Percentiles rank a stretch among this genome's conserved stretches.
These are phyloP conservation scores for Tetramorium alpestre DNA, from an alignment of 1,140 invertebrate genomes.

Conservation along the genomic window DNA sequence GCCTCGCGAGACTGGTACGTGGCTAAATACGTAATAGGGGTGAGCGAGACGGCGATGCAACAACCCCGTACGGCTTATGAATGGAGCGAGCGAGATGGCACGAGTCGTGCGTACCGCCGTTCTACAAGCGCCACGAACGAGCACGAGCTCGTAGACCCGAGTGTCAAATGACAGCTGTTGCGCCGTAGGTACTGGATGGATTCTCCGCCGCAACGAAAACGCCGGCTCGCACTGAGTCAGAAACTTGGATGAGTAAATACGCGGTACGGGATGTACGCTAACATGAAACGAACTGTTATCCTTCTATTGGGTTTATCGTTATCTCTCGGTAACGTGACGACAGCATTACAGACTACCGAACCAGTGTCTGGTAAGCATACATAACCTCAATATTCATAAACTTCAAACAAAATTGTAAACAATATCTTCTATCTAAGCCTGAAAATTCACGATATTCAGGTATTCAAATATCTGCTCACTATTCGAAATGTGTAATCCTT, in stretches of 20 bases:
- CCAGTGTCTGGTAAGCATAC: constrained; percentile 52
- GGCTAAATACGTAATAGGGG: not conserved
- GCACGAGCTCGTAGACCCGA: constrained; percentile 40
- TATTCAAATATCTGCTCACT: not conserved
- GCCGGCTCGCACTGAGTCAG: constrained; percentile 1
- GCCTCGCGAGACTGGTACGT: constrained; percentile 35
- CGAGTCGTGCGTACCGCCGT: constrained; percentile 9
- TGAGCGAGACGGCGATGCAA: constrained; percentile 40
- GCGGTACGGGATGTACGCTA: not conserved
- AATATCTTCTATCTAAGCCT: not conserved
- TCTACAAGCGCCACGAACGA: constrained; percentile 25
- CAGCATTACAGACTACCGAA: not conserved
- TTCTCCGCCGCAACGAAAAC: constrained; percentile 42
- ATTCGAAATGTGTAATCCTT: not conserved
- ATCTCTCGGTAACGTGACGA: not conserved
- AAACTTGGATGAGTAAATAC: constrained; percentile 49
- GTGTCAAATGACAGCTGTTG: constrained; percentile 74
- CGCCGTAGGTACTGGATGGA: constrained; percentile 45
- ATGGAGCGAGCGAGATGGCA: constrained; percentile 41
- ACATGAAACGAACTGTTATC: constrained; percentile 15
- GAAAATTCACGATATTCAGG: not conserved
- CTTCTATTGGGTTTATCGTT: constrained; percentile 23
- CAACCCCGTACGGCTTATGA: constrained; percentile 32
- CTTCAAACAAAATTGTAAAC: not conserved
- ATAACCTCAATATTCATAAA: constrained; percentile 70